A percentile compares a stretch with the other conserved stretches of the same genome.
Conservation (phyloP, 1,140 invertebrate genomes). For the Drosophila watanabei region DNA sequence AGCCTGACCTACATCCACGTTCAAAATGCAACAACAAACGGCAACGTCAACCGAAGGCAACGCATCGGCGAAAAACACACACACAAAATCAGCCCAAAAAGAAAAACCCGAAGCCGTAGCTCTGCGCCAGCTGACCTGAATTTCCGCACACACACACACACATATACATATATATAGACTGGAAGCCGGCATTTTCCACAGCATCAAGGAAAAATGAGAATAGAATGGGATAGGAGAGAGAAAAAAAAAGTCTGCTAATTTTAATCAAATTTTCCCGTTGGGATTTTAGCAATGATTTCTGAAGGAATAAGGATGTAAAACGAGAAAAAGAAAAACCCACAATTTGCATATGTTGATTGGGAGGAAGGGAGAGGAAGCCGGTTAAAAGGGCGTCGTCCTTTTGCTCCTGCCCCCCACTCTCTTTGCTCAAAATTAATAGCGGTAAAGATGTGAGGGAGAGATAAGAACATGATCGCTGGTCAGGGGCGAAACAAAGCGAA, state of each 20-base stretch:
- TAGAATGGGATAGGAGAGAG: background rate
- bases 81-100: constrained; percentile 24
- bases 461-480: constrained; percentile 36
- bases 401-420: background rate
- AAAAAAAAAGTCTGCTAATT: constrained; percentile 52
- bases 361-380: background rate
- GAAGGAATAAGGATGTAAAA: constrained; percentile 1
- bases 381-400: constrained; percentile 36
- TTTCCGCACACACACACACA: constrained; percentile 45
- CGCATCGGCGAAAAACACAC: constrained; percentile 20
- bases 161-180: constrained; percentile 5
- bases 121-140: constrained; percentile 68
- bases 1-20: constrained; percentile 74
- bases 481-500: constrained; percentile 24
- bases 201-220: constrained; percentile 5
- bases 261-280: constrained; percentile 68
- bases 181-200: constrained; percentile 46
- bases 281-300: constrained; percentile 19
- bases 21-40: constrained; percentile 11
- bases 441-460: constrained; percentile 19
- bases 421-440: background rate
- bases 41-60: background rate
- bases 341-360: constrained; percentile 53
- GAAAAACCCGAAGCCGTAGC: constrained; percentile 44
- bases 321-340: constrained; percentile 25